Evolutionary conservation across 2,113 vertebrate species (phyloP).

Genomic region (Sorex araneus): DNA sequence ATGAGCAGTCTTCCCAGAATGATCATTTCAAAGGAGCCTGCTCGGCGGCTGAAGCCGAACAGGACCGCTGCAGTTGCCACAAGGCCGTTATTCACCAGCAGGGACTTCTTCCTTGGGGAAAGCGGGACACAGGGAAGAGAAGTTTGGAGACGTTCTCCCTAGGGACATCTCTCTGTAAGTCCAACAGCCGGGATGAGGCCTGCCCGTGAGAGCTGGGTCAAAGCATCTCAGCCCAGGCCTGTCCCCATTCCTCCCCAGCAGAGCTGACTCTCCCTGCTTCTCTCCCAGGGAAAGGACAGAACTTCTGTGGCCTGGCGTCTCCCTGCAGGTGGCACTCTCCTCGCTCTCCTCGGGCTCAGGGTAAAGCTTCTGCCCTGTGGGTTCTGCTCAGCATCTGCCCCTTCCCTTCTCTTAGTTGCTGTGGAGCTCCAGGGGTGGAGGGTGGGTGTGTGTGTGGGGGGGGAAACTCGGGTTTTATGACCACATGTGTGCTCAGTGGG

Average conservation of each 20-base stretch:
- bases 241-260: background rate
- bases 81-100: constrained; percentile 94
- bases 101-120: constrained; percentile 93
- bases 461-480: too few species aligned
- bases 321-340: too few species aligned
- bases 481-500: too few species aligned
- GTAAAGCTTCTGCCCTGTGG: too few species aligned
- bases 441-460: too few species aligned
- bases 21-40: constrained; percentile 95
- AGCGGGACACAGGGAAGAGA: constrained; percentile 29
- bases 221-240: background rate
- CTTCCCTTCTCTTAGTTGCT: too few species aligned
- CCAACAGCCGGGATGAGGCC: background rate
- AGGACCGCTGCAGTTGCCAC: constrained; percentile 90
- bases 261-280: background rate
- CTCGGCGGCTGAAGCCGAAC: constrained; percentile 90
- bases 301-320: background rate
- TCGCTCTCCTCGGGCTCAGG: too few species aligned
- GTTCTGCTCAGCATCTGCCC: too few species aligned
- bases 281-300: background rate
- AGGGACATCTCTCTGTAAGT: background rate
- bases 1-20: constrained; percentile 92
- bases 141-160: background rate
- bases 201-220: background rate
- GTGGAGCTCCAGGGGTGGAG: too few species aligned